Base-by-base conservation (phyloP, 2,113 vertebrate genomes). In the Guaruba guarouba region DNA sequence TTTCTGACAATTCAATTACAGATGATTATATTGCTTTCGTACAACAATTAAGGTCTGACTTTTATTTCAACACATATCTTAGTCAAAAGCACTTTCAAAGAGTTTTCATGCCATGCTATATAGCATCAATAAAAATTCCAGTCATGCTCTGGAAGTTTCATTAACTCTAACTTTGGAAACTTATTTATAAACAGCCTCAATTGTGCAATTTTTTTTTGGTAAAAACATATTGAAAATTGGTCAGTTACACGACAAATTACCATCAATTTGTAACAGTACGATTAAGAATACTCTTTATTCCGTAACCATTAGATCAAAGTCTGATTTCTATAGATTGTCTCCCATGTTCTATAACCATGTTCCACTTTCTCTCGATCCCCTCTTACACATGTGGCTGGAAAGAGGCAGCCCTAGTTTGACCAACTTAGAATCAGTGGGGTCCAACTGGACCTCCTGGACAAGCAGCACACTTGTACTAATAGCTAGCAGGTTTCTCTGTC, bases 1-100 rank as follows among this genome's bases (percentile, higher is more conserved):
- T 93, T 97, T 96, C 86, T 97, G 96, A 97, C 97, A 96, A 98
- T 97, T 97, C 95, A 95, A 91, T 97, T 97, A 97, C 67, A 93
- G 94, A 95, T 95, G 83, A 98, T 97, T 98, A 93, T 91, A 97
- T 96, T 90, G 94, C 96, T 96, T 97, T 98, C 13, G 70, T 89
- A 83, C 88, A 97, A 97, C 97, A 97, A 97, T 97, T 95, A 96
- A 88, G 88, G 90, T 92, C 78, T 94, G 95, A 91, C 95, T 97
- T 97, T 97, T 90, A 97, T 96, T 97, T 95, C 92, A 93, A 96
- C 80, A 69, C 86, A 55, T 93, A 94, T 96, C 61, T 95, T 82
- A 90, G 52, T 97, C 87, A 97, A 97, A 97, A 96, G 82, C 75
- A 93, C 52, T 96, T 97, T 70, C 81, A 92, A 94, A 75, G 93